These are phyloP conservation scores for Geococcyx californianus DNA, from an alignment of 2,113 vertebrate species.

Conservation along the genomic window DNA sequence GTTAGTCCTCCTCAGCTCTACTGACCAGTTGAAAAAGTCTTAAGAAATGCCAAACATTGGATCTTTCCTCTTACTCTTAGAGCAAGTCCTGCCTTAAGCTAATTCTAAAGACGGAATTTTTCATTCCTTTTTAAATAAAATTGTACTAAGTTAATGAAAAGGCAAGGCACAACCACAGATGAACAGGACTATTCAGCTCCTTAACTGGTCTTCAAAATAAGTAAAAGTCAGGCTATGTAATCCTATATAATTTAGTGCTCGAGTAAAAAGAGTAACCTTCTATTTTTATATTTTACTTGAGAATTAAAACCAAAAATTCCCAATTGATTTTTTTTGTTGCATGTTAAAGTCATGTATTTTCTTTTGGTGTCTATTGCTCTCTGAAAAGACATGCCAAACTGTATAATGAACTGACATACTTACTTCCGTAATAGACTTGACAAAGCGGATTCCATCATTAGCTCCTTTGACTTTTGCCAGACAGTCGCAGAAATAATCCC, in stretches of 20 bases:
- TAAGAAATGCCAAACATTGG: background rate
- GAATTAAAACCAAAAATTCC: background rate
- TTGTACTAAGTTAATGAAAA: background rate
- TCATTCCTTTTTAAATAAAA: background rate
- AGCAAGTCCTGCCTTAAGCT: background rate
- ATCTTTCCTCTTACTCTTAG: background rate
- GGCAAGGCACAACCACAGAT: background rate
- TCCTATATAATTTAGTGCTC: background rate
- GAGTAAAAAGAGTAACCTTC: background rate
- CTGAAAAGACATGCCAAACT: background rate
- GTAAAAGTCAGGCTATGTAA: background rate
- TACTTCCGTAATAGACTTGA: slow-evolving; percentile 95
- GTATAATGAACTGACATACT: background rate
- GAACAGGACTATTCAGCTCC: background rate
- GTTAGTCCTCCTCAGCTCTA: background rate
- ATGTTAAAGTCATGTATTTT: background rate
- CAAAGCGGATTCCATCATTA: slow-evolving; percentile 95
- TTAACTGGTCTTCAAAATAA: background rate
- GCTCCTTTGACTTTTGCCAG: slow-evolving; percentile 93
- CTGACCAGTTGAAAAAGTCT: background rate
- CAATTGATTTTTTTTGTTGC: background rate
- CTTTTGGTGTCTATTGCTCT: background rate
- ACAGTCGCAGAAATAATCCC: slow-evolving; percentile 97
- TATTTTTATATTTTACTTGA: background rate
- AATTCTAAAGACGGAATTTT: background rate